phyloP scores from a whole-genome alignment of 2,113 vertebrate genomes.

The Nibea coibor region DNA sequence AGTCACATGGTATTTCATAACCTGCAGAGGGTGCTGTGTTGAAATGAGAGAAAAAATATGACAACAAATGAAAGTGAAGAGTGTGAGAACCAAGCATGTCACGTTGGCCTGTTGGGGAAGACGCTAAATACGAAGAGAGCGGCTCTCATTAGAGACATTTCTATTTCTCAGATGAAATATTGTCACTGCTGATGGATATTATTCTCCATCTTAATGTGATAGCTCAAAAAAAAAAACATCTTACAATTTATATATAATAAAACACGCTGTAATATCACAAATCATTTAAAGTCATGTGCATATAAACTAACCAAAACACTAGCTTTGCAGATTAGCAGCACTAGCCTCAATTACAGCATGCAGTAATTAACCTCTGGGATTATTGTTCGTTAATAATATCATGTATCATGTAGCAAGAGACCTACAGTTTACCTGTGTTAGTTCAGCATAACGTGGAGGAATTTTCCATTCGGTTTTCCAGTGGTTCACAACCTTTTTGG shows the following conservation, averaged over 20 bases:
- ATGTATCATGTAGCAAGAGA: background rate
- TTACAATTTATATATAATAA: background rate
- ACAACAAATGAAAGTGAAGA: constrained; percentile 1
- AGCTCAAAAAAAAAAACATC: background rate
- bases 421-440: background rate
- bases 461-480: background rate
- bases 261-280: background rate
- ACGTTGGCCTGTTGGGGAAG: background rate
- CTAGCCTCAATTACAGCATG: background rate
- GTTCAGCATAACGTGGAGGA: background rate
- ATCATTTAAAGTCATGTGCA: background rate
- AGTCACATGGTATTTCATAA: background rate
- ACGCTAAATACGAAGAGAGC: background rate
- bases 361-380: background rate
- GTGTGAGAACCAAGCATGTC: background rate
- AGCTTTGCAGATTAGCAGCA: background rate
- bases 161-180: background rate
- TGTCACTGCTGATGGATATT: background rate
- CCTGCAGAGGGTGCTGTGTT: constrained; percentile 49
- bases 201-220: background rate
- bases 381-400: background rate
- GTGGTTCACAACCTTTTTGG: background rate
- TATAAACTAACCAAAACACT: too few relatives aligned
- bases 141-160: background rate
- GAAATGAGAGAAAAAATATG: constrained; percentile 17